A percentile compares a stretch with the other conserved stretches of the same genome.
Conservation (phyloP, 2,888 invertebrate genomes). For the Volucella zonaria region DNA sequence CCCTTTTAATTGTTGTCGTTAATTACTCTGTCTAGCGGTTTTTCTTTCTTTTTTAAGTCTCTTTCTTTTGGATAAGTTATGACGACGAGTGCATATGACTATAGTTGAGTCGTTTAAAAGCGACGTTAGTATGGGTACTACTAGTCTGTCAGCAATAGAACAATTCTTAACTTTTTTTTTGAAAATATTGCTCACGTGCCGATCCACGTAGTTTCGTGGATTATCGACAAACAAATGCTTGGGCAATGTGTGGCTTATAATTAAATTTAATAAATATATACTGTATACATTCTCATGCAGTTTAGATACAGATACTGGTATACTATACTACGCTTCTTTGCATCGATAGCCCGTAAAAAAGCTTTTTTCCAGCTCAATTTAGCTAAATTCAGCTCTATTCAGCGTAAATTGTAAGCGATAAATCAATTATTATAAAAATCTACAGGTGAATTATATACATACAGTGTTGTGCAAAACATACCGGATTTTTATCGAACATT, state of each 20-base stretch:
- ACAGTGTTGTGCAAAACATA: too few species aligned
- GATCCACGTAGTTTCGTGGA: conserved; percentile 36
- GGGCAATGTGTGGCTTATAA: conserved; percentile 32
- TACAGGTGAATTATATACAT: conserved; percentile 18
- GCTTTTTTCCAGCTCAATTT: too few species aligned
- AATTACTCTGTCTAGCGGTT: background rate
- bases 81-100: too few species aligned
- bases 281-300: background rate
- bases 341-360: conserved; percentile 13
- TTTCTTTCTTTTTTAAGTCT: background rate
- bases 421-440: conserved; percentile 14
- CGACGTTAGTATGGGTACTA: background rate
- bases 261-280: conserved; percentile 52
- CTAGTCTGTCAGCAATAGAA: background rate
- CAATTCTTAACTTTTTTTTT: background rate
- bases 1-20: background rate
- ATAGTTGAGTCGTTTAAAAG: background rate
- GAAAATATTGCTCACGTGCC: conserved; percentile 30
- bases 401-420: background rate
- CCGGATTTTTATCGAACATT: too few species aligned
- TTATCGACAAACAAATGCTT: conserved; percentile 24
- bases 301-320: background rate
- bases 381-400: too few species aligned
- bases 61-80: too few species aligned
- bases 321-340: background rate